Percentiles rank a stretch among this genome's conserved stretches.
These are phyloP conservation scores for Cebus imitator DNA, from an alignment of 2,113 vertebrate genomes.

Conservation along the genomic window DNA sequence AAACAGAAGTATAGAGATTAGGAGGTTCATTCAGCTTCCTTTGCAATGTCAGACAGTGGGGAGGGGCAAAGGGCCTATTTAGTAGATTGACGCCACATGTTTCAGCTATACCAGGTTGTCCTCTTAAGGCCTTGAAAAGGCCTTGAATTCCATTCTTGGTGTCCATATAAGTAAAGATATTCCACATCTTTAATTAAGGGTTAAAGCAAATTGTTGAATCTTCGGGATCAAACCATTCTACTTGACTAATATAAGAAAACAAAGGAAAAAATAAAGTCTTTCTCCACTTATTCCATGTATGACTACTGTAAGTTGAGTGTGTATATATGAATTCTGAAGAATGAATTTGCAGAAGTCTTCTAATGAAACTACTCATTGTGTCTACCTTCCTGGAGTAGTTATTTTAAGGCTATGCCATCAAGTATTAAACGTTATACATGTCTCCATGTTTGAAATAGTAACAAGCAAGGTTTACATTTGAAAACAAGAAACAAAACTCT, in stretches of 20 bases:
- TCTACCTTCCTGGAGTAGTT: not conserved
- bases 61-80: not conserved
- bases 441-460: not conserved
- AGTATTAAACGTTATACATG: not conserved
- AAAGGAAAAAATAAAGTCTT: not conserved
- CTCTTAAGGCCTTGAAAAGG: not conserved
- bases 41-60: not conserved
- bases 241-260: not conserved
- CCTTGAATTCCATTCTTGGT: not conserved
- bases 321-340: not conserved
- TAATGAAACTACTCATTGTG: not conserved
- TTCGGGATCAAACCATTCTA: not conserved
- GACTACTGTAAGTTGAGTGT: not conserved
- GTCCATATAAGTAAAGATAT: not conserved
- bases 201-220: not conserved
- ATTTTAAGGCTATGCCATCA: not conserved
- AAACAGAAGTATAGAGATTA: not conserved
- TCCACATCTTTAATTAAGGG: not conserved
- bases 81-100: not conserved
- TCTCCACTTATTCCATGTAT: not conserved
- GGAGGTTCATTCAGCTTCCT: not conserved
- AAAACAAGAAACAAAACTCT: not conserved
- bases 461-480: not conserved
- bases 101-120: not conserved
- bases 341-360: not conserved